Evolutionary conservation across 2,113 vertebrate species (phyloP).

Genomic region (Pteruthius melanotis): DNA sequence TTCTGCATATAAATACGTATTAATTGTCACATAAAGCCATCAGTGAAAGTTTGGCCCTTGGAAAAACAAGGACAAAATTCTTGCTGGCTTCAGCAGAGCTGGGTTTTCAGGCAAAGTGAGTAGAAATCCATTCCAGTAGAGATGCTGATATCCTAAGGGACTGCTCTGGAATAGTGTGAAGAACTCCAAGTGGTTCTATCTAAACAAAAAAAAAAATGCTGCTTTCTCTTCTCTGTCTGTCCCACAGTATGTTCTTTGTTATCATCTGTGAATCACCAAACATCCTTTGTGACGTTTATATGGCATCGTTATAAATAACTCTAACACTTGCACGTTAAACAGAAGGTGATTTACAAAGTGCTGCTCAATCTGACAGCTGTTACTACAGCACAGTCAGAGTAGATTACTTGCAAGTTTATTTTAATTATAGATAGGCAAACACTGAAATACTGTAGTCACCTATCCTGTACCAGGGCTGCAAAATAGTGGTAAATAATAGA

Average conservation of each 20-base stretch:
- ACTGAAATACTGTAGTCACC: background rate
- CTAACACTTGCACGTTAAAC: slow-evolving; percentile 5
- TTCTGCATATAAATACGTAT: background rate
- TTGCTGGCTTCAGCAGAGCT: background rate
- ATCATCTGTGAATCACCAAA: slow-evolving; percentile 20
- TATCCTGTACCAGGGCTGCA: background rate
- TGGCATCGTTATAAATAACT: slow-evolving; percentile 4
- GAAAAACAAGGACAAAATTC: background rate
- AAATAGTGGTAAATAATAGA: background rate
- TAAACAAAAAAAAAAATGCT: background rate
- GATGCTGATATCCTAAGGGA: background rate
- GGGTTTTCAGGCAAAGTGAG: background rate
- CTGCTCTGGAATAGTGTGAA: background rate
- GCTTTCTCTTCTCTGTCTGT: background rate
- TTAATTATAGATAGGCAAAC: slow-evolving; percentile 10
- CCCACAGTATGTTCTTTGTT: slow-evolving; percentile 9
- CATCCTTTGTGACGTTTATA: slow-evolving; percentile 9
- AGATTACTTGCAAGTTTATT: slow-evolving; percentile 28
- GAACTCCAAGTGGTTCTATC: background rate
- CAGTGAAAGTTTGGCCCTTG: background rate
- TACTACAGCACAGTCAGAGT: slow-evolving; percentile 46
- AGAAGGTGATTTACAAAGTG: slow-evolving; percentile 57
- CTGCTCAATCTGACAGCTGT: slow-evolving; percentile 48
- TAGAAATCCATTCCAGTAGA: background rate
- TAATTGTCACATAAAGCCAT: background rate